Evolutionary conservation across 1,140 invertebrate species (phyloP).

Genomic region (Neomicropteryx cornuta): DNA sequence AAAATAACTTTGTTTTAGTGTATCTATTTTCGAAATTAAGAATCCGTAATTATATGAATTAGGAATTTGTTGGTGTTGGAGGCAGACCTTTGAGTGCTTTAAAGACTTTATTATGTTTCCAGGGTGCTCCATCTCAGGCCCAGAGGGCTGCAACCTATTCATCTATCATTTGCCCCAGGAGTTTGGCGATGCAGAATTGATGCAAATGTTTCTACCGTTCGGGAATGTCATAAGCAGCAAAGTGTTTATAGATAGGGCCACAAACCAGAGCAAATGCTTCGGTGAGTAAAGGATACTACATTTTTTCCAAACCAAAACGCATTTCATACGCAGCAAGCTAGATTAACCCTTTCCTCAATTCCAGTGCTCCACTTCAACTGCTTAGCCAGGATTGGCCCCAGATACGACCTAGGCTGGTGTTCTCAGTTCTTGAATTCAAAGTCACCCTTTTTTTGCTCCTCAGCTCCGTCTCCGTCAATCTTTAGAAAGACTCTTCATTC

Average conservation of each 20-base stretch:
- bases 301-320: too few species aligned
- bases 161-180: conserved; percentile 99
- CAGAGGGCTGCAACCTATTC: conserved; percentile 99
- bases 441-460: too few species aligned
- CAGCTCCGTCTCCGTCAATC: too few species aligned
- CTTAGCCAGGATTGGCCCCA: too few species aligned
- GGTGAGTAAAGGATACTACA: conserved; percentile 55
- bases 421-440: too few species aligned
- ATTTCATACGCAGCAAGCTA: too few species aligned
- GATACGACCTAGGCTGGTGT: too few species aligned
- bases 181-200: conserved; percentile 95
- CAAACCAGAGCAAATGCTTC: conserved; percentile 99
- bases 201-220: conserved; percentile 99
- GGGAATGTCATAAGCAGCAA: conserved; percentile 99
- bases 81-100: conserved; percentile 44
- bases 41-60: conserved; percentile 6
- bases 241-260: conserved; percentile 98
- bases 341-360: too few species aligned
- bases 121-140: conserved; percentile 91
- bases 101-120: conserved; percentile 58
- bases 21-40: conserved; percentile 4
- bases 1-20: conserved; percentile 5
- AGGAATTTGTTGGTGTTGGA: conserved; percentile 24
- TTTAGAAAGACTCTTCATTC: too few species aligned
- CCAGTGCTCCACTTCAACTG: too few species aligned